Evolutionary conservation across 2,888 invertebrate genomes (phyloP).

Genomic region (Andrena praecox): DNA sequence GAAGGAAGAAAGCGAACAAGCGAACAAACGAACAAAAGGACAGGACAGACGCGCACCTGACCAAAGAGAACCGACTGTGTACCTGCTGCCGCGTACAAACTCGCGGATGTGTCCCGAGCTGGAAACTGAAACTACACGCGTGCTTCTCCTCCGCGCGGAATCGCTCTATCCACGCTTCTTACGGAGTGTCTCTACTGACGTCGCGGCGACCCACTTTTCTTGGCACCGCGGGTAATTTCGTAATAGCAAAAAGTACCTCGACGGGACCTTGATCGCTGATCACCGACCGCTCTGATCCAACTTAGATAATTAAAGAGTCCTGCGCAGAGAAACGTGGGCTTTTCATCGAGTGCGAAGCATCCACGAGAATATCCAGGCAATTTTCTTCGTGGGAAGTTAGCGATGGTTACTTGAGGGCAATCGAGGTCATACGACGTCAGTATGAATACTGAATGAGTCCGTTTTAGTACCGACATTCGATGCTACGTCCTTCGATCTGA

Average conservation of each 20-base stretch:
- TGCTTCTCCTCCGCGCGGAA: background rate
- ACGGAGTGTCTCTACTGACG: slow-evolving; percentile 15
- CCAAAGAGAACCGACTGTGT: slow-evolving; percentile 56
- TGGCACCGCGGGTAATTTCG: slow-evolving; percentile 31
- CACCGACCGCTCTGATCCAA: slow-evolving; percentile 29
- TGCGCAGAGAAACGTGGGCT: background rate
- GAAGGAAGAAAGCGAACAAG: background rate
- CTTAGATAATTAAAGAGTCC: slow-evolving; percentile 35
- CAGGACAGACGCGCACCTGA: slow-evolving; percentile 56
- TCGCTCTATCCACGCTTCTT: background rate
- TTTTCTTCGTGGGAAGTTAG: too few species aligned
- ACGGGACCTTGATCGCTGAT: slow-evolving; percentile 24
- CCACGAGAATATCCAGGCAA: too few species aligned
- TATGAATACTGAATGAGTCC: background rate
- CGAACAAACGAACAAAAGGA: slow-evolving; percentile 39
- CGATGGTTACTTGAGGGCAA: background rate
- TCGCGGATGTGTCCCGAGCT: background rate
- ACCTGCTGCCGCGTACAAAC: slow-evolving; percentile 51
- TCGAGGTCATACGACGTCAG: background rate
- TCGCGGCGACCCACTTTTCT: slow-evolving; percentile 30
- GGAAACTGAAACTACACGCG: slow-evolving; percentile 27
- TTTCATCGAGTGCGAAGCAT: too few species aligned
- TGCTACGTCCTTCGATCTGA: background rate
- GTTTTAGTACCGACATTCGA: background rate
- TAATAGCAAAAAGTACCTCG: slow-evolving; percentile 13